Percentiles rank a stretch among this genome's conserved stretches.
phyloP scores from a whole-genome alignment of 2,888 invertebrate genomes.

The Phortica magna region DNA sequence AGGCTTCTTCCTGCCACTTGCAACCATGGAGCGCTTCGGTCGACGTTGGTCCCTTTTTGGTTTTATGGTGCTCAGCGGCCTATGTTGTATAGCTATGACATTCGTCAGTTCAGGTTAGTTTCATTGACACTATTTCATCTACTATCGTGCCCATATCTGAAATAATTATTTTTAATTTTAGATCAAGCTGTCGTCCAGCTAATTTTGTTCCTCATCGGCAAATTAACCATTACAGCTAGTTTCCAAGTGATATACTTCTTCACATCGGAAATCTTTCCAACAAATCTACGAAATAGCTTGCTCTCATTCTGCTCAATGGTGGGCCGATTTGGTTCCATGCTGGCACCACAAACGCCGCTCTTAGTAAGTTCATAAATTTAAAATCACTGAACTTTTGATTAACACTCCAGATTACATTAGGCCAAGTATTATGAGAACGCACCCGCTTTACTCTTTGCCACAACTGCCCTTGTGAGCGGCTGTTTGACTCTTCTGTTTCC shows the following conservation, averaged over 20 bases:
- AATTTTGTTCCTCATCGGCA: conserved; percentile 81
- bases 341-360: conserved; percentile 85
- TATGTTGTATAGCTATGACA: conserved; percentile 74
- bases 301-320: conserved; percentile 85
- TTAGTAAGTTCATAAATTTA: conserved; percentile 69
- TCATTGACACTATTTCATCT: background rate
- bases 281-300: conserved; percentile 83
- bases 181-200: conserved; percentile 57
- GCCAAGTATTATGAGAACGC: conserved; percentile 73
- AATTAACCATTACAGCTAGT: conserved; percentile 83
- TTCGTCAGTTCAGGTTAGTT: conserved; percentile 59
- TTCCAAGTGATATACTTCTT: conserved; percentile 84
- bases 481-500: conserved; percentile 81
- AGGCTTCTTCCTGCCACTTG: conserved; percentile 83
- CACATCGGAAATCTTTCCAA: conserved; percentile 86
- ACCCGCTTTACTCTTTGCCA: conserved; percentile 82
- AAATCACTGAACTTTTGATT: background rate
- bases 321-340: conserved; percentile 84
- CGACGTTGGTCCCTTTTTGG: conserved; percentile 82
- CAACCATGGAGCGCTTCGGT: conserved; percentile 83
- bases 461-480: conserved; percentile 80
- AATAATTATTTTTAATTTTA: conserved; percentile 22
- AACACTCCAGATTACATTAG: conserved; percentile 46
- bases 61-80: conserved; percentile 82
- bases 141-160: background rate